Evolutionary conservation across 2,797 vertebrate genomes (phyloP).

Genomic region (Fringilla coelebs): DNA sequence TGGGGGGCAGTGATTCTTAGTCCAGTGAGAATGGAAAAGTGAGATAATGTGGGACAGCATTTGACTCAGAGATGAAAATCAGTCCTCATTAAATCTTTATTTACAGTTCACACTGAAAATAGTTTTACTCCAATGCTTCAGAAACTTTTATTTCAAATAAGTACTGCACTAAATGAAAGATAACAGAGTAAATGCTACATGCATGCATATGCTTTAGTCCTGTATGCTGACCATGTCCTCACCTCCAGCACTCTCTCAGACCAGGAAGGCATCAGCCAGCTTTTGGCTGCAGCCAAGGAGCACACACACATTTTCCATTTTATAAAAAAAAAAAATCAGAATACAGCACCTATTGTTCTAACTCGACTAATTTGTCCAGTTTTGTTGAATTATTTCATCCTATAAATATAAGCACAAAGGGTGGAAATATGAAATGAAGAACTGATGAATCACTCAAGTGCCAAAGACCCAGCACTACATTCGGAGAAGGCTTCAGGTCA

Average conservation of each 20-base stretch:
- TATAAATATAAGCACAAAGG: fast-evolving
- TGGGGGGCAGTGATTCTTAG: background rate
- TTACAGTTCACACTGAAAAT: slow-evolving; percentile 2
- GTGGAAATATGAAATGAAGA: background rate
- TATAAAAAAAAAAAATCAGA: background rate
- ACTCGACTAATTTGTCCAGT: background rate
- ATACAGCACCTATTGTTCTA: background rate
- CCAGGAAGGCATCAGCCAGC: background rate
- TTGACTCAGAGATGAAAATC: slow-evolving; percentile 33
- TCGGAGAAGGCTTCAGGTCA: background rate
- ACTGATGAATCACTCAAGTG: background rate
- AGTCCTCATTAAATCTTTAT: slow-evolving; percentile 40
- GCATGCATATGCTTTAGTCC: background rate
- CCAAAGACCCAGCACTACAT: background rate
- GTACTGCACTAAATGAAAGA: background rate
- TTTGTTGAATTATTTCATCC: background rate
- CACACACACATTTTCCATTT: background rate
- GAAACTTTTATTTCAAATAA: slow-evolving; percentile 11
- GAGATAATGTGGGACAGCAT: slow-evolving; percentile 16
- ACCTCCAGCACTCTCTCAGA: background rate
- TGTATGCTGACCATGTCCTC: background rate
- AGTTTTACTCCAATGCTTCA: background rate
- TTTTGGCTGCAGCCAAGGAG: background rate
- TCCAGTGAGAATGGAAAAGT: slow-evolving; percentile 4
- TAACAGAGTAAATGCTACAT: background rate